Percentiles rank a stretch among this genome's conserved stretches.
phyloP scores from a whole-genome alignment of 2,797 vertebrate species.

The Rhodeus uyekii region DNA sequence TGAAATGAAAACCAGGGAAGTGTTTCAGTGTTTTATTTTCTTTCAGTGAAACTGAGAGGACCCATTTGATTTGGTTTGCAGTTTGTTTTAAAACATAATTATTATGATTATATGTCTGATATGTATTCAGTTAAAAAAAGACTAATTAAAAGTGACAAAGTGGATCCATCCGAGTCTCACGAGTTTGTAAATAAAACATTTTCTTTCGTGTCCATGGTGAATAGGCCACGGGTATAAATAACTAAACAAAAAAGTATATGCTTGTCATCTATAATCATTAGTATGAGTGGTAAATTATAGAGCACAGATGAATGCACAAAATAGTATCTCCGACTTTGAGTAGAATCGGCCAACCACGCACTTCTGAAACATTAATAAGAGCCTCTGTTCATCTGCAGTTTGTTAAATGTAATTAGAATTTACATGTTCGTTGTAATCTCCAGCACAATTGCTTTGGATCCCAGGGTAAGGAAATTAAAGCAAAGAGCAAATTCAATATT shows the following conservation, averaged over 20 bases:
- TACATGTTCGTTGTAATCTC: slow-evolving; percentile 57
- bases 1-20: not conserved
- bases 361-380: slow-evolving; percentile 58
- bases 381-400: slow-evolving; percentile 57
- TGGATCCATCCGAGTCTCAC: not conserved
- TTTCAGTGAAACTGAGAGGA: not conserved
- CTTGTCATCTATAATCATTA: slow-evolving; percentile 15
- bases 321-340: slow-evolving; percentile 22
- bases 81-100: not conserved
- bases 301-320: slow-evolving; percentile 5
- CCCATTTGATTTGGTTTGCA: not conserved
- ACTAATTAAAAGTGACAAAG: not conserved
- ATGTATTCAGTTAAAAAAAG: not conserved
- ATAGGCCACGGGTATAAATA: not conserved
- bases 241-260: slow-evolving; percentile 17
- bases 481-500: slow-evolving; percentile 48
- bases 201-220: slow-evolving; percentile 17
- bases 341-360: slow-evolving; percentile 50
- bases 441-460: slow-evolving; percentile 57
- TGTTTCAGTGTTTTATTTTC: not conserved
- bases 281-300: slow-evolving; percentile 19
- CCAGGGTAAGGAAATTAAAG: slow-evolving; percentile 72
- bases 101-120: not conserved
- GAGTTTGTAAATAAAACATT: not conserved
- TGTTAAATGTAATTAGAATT: slow-evolving; percentile 68